phyloP scores from a whole-genome alignment of 2,888 invertebrate genomes.

The Acanthosepion pharaonis region DNA sequence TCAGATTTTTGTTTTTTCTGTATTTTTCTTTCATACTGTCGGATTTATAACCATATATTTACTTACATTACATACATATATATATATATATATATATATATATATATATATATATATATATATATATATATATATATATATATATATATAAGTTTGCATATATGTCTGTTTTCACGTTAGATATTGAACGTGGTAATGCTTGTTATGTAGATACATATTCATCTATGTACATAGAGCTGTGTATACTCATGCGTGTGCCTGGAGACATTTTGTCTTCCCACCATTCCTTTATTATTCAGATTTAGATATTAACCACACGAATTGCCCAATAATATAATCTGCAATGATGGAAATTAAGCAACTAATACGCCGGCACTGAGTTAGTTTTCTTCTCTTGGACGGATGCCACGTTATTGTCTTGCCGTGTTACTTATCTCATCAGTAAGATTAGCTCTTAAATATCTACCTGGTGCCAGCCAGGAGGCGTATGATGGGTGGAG shows the following conservation, averaged over 20 bases:
- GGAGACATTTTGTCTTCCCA: background rate
- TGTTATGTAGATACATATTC: background rate
- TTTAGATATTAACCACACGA: background rate
- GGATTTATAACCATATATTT: too few species aligned
- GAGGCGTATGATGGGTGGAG: background rate
- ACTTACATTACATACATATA: too few species aligned
- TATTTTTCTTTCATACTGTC: too few species aligned
- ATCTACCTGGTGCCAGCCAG: background rate
- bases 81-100: background rate
- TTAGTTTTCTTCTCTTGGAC: background rate
- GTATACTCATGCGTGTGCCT: background rate
- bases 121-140: constrained; percentile 2
- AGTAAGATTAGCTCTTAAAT: background rate
- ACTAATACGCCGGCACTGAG: background rate
- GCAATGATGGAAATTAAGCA: background rate
- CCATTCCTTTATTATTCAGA: background rate
- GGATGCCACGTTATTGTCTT: background rate
- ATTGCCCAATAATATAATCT: background rate
- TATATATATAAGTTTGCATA: background rate
- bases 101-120: constrained; percentile 1
- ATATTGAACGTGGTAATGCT: too few species aligned
- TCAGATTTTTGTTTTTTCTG: too few species aligned
- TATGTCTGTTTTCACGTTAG: too few species aligned
- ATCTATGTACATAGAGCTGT: background rate
- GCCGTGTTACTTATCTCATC: background rate